A percentile compares a stretch with the other conserved stretches of the same genome.
Conservation (phyloP, 37 sponge, comb jelly and placozoan species). For the Ianthella basta region DNA sequence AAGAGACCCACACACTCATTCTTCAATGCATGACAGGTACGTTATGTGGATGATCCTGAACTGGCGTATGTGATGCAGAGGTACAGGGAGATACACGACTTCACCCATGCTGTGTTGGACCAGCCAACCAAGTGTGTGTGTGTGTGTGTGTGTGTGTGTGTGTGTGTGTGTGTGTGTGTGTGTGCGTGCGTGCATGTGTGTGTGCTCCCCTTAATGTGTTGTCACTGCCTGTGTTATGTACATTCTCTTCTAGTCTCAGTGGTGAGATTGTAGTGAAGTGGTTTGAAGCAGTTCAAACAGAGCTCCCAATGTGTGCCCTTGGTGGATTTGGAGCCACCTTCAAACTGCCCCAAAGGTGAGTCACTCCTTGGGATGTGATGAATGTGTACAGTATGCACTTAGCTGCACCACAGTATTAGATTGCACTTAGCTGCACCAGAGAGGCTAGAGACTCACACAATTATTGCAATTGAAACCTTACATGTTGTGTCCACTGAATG, state of each 20-base stretch:
- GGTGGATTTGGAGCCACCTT: conserved; percentile 52
- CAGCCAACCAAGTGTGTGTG: conserved; percentile 25
- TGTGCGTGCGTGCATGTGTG: no score
- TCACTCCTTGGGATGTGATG: no score
- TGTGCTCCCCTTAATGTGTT: no score
- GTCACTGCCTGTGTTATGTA: no score
- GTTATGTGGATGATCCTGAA: conserved; percentile 62
- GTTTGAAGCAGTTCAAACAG: conserved; percentile 81
- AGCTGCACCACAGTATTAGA: no score
- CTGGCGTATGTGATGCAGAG: conserved; percentile 81
- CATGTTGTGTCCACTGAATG: no score
- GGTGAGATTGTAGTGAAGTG: conserved; percentile 72
- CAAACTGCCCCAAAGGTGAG: conserved; percentile 30
- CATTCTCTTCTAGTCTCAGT: conserved; percentile 11
- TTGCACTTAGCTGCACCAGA: no score
- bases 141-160: no score
- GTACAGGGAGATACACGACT: conserved; percentile 80
- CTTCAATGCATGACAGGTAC: conserved; percentile 21
- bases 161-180: no score
- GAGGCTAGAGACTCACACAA: no score
- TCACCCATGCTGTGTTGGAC: conserved; percentile 57
- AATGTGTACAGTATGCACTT: no score
- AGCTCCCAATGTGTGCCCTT: conserved; percentile 74
- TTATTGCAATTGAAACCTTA: neutral
- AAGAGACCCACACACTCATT: no score